phyloP scores from a whole-genome alignment of 2,797 vertebrate genomes.

The Pangasius djambal region DNA sequence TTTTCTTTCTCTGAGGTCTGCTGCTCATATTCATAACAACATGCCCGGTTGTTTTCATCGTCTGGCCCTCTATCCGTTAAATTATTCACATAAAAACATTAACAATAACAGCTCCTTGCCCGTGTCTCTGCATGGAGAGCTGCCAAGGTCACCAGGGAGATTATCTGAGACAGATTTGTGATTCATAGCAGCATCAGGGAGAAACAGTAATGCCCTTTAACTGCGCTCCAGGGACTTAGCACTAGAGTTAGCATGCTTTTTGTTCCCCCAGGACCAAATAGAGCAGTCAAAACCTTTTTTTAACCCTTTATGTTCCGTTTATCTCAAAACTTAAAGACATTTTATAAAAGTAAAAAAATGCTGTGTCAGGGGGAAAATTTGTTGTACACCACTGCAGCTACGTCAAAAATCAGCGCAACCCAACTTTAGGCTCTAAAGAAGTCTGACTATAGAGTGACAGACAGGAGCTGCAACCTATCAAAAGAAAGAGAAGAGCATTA shows the following conservation, averaged over 20 bases:
- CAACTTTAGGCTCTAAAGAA: neutral
- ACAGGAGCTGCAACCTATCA: neutral
- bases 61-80: neutral
- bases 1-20: neutral
- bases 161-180: slow-evolving; percentile 38
- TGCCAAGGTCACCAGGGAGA: slow-evolving; percentile 47
- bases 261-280: neutral
- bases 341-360: no score
- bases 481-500: neutral
- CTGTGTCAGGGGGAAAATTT: no score
- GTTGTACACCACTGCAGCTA: neutral
- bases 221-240: slow-evolving; percentile 38
- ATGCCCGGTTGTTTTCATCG: slow-evolving; percentile 9
- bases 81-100: slow-evolving; percentile 34
- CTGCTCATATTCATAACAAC: slow-evolving; percentile 23
- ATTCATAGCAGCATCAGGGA: slow-evolving; percentile 34
- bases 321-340: neutral
- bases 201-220: slow-evolving; percentile 32
- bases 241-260: slow-evolving; percentile 38
- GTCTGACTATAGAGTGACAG: neutral
- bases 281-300: neutral
- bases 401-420: neutral
- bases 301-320: neutral
- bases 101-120: neutral
- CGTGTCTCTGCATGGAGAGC: neutral